Conservation (phyloP, 2,888 invertebrate species). For the Odontomyia ornata region DNA sequence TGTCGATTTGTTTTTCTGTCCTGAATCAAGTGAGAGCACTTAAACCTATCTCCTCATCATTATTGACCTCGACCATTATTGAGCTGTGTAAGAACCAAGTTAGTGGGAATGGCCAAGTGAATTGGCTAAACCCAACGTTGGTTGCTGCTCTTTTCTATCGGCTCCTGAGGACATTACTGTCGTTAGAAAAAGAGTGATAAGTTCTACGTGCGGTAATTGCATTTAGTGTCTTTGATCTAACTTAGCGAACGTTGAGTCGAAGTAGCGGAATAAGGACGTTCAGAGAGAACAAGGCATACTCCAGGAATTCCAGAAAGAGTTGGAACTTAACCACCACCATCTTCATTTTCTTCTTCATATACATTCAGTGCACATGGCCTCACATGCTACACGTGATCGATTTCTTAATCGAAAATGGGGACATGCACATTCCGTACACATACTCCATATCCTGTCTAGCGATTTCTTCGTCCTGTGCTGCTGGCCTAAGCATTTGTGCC, state of each 20-base stretch:
- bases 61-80: background rate
- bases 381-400: constrained; percentile 40
- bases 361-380: constrained; percentile 29
- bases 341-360: constrained; percentile 37
- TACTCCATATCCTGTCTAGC: background rate
- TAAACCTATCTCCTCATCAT: background rate
- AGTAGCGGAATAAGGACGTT: no score
- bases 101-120: background rate
- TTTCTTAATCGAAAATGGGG: constrained; percentile 42
- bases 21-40: background rate
- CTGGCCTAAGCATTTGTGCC: background rate
- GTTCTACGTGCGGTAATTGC: constrained; percentile 29
- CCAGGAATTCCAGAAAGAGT: background rate
- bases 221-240: constrained; percentile 9
- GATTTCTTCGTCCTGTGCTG: constrained; percentile 6
- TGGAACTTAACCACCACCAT: background rate
- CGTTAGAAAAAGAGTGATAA: constrained; percentile 26
- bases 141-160: background rate
- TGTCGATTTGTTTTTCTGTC: constrained; percentile 2
- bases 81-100: background rate
- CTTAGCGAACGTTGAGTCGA: background rate
- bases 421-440: constrained; percentile 28
- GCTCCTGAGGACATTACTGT: constrained; percentile 12
- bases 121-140: background rate
- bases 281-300: background rate